A percentile compares a stretch with the other conserved stretches of the same genome.
Conservation (phyloP, 2,113 vertebrate genomes). For the Eretmochelys imbricata region DNA sequence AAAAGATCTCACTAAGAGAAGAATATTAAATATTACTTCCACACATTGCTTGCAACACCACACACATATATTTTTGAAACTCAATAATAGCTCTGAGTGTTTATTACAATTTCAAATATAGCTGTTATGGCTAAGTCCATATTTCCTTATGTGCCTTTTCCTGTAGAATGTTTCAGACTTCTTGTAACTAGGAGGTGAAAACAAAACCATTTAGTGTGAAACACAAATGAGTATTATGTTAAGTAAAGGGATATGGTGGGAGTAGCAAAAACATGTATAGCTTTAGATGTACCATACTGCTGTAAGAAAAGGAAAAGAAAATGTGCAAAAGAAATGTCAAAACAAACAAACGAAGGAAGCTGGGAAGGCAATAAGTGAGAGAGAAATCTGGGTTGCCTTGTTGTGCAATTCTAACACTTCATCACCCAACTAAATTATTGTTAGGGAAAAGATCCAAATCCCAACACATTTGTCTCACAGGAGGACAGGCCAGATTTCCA, state of each 20-base stretch:
- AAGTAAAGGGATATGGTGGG: neutral
- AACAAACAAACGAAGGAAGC: neutral
- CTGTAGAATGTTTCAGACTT: neutral
- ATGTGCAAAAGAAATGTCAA: conserved; percentile 14
- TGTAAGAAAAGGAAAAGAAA: conserved; percentile 18
- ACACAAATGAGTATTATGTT: neutral
- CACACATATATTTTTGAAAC: neutral
- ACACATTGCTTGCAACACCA: accelerated
- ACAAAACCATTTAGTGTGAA: neutral
- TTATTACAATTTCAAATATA: neutral
- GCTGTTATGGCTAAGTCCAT: neutral
- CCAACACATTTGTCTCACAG: neutral
- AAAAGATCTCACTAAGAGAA: neutral
- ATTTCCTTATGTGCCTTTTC: neutral
- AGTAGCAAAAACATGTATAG: neutral
- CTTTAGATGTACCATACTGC: neutral
- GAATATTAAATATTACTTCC: neutral
- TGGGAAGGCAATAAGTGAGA: neutral
- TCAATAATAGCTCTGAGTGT: neutral
- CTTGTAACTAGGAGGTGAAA: neutral
- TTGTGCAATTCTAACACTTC: neutral
- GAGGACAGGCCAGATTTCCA: neutral
- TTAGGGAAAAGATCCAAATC: neutral
- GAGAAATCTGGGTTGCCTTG: neutral
- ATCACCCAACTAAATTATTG: neutral